phyloP scores from a whole-genome alignment of 2,888 invertebrate species.

The Ormyrus labotus region DNA sequence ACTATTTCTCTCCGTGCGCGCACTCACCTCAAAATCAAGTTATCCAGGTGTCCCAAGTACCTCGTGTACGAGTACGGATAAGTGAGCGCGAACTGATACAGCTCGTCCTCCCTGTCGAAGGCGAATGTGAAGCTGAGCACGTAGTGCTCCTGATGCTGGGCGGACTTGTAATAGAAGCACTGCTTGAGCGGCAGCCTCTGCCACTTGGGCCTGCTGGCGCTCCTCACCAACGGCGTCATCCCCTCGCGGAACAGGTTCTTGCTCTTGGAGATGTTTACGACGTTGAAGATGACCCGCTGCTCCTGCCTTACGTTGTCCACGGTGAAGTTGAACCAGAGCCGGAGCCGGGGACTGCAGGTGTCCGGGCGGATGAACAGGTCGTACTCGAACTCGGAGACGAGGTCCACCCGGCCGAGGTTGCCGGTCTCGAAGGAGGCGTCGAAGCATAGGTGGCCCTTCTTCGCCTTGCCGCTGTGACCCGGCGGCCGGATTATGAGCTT shows the following conservation, averaged over 20 bases:
- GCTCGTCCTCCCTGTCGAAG: slow-evolving; percentile 95
- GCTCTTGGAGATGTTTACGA: slow-evolving; percentile 96
- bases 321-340: slow-evolving; percentile 99
- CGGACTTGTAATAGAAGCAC: slow-evolving; percentile 94
- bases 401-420: slow-evolving; percentile 96
- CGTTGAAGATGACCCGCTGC: slow-evolving; percentile 96
- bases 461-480: slow-evolving; percentile 96
- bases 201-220: slow-evolving; percentile 94
- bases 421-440: slow-evolving; percentile 98
- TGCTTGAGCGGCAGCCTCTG: slow-evolving; percentile 77
- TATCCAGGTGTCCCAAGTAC: slow-evolving; percentile 88
- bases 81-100: slow-evolving; percentile 95
- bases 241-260: slow-evolving; percentile 91
- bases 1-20: too few relatives aligned
- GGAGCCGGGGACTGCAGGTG: slow-evolving; percentile 93
- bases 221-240: slow-evolving; percentile 96
- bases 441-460: slow-evolving; percentile 96
- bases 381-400: slow-evolving; percentile 95
- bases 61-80: slow-evolving; percentile 97
- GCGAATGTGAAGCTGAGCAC: slow-evolving; percentile 95
- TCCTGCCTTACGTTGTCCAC: slow-evolving; percentile 96
- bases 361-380: slow-evolving; percentile 97
- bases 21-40: slow-evolving; percentile 59
- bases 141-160: slow-evolving; percentile 92
- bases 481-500: slow-evolving; percentile 91